phyloP scores from a whole-genome alignment of 2,888 invertebrate genomes.

The Orthonychiurus folsomi region DNA sequence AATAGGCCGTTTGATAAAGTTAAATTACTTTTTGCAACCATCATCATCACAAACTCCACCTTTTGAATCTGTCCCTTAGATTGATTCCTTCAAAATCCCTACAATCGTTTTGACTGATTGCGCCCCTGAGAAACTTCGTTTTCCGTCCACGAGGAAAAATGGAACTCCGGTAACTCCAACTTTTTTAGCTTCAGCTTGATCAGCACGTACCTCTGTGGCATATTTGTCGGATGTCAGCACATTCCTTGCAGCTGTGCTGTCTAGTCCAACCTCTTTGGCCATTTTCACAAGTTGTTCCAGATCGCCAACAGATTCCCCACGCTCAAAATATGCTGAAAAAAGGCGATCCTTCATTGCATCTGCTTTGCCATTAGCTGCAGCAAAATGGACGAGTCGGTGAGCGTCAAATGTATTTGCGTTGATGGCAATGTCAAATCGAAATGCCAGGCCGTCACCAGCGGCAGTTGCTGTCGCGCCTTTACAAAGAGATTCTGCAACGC shows the following conservation, averaged over 20 bases:
- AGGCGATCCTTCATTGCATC: constrained; percentile 3
- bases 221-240: not conserved
- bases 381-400: constrained; percentile 4
- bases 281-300: not conserved
- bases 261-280: not conserved
- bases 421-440: not conserved
- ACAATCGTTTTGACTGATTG: constrained; percentile 1
- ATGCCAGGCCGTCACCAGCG: not conserved
- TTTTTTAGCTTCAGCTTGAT: not conserved
- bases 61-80: not conserved
- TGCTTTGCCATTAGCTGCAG: not conserved
- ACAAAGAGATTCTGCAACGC: not conserved
- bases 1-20: no score
- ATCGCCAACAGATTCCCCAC: not conserved
- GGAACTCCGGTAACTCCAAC: not conserved
- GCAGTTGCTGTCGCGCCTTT: not conserved
- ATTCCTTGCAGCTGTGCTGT: not conserved
- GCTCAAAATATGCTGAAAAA: not conserved
- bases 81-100: constrained; percentile 4
- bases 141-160: not conserved
- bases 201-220: not conserved
- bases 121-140: not conserved
- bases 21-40: no score
- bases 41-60: no score
- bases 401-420: constrained; percentile 4